Evolutionary conservation across 2,113 vertebrate species (phyloP).

Genomic region (Colinus virginianus): DNA sequence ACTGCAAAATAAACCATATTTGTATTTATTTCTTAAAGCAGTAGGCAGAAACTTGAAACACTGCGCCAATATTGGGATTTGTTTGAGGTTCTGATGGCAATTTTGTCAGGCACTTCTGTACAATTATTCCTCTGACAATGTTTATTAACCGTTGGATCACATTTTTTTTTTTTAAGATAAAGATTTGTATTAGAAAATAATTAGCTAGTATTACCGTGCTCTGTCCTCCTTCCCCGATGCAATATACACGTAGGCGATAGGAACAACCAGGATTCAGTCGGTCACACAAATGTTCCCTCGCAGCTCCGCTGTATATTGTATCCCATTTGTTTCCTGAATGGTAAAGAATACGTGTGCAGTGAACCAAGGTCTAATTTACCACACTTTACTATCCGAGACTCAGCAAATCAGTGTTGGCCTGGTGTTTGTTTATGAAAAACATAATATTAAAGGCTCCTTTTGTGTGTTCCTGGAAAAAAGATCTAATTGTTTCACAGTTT

Average conservation of each 20-base stretch:
- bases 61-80: neutral
- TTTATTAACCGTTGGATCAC: neutral
- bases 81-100: neutral
- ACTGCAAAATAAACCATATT: neutral
- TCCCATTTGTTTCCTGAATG: slow-evolving; percentile 89
- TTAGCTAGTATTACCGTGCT: slow-evolving; percentile 86
- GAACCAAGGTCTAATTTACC: slow-evolving; percentile 31
- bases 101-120: neutral
- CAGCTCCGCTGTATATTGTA: slow-evolving; percentile 87
- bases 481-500: slow-evolving; percentile 22
- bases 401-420: neutral
- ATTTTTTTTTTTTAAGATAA: neutral
- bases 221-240: slow-evolving; percentile 93
- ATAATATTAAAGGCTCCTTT: slow-evolving; percentile 33
- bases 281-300: slow-evolving; percentile 90
- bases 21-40: neutral
- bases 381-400: slow-evolving; percentile 30
- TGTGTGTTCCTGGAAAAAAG: slow-evolving; percentile 60
- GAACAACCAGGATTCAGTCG: slow-evolving; percentile 89
- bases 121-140: neutral
- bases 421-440: neutral
- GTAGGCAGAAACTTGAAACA: neutral
- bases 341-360: slow-evolving; percentile 37
- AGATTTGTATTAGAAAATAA: neutral
- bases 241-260: slow-evolving; percentile 90